These are phyloP conservation scores for Notiomystis cincta DNA, from an alignment of 2,113 vertebrate species.

Conservation along the genomic window DNA sequence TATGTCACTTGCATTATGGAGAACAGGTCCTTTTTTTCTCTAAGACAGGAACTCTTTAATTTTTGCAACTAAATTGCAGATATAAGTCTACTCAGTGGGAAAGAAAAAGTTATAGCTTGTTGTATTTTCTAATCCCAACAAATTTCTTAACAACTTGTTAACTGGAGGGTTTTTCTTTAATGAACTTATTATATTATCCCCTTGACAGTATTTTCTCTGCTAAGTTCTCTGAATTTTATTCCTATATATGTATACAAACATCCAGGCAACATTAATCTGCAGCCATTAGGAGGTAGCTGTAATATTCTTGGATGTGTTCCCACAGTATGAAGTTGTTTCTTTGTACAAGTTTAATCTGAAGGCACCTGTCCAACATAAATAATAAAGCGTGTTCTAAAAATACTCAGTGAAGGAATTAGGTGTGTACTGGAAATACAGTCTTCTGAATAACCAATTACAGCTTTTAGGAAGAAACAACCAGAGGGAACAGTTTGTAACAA, in stretches of 20 bases:
- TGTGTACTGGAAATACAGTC: conserved; percentile 76
- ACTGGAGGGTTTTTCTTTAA: background rate
- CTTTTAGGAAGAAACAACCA: conserved; percentile 55
- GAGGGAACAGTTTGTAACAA: conserved; percentile 55
- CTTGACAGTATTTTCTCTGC: background rate
- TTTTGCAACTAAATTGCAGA: background rate
- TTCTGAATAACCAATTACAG: conserved; percentile 54
- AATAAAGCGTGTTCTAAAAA: conserved; percentile 80
- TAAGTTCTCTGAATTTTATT: conserved; percentile 7
- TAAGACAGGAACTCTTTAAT: background rate
- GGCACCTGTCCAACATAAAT: conserved; percentile 85
- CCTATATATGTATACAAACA: conserved; percentile 28
- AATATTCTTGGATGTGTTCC: conserved; percentile 62
- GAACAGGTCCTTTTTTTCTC: background rate
- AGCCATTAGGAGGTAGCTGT: conserved; percentile 54
- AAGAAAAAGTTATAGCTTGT: background rate
- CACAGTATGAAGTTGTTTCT: conserved; percentile 64
- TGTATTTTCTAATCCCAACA: background rate
- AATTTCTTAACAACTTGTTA: background rate
- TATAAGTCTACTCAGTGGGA: background rate
- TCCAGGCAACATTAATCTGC: conserved; percentile 31
- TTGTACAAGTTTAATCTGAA: conserved; percentile 73
- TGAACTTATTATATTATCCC: background rate
- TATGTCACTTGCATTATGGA: background rate
- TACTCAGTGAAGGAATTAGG: conserved; percentile 80